These are phyloP conservation scores for Zootermopsis nevadensis DNA, from an alignment of 2,888 invertebrate species.

Conservation along the genomic window DNA sequence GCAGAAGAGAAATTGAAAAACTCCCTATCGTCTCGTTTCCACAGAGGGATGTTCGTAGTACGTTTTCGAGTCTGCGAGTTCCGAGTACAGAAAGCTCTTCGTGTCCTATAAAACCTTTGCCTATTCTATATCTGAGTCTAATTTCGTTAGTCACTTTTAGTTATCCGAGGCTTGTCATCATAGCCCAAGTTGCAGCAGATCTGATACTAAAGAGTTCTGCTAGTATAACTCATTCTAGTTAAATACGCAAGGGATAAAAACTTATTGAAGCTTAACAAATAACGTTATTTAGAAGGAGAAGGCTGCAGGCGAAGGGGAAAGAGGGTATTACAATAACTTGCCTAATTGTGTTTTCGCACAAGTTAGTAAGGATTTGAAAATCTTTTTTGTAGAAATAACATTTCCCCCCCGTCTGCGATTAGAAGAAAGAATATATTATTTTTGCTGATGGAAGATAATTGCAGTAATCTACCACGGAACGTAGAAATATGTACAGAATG, in stretches of 20 bases:
- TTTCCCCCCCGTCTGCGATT: conserved; percentile 12
- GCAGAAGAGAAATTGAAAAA: conserved; percentile 49
- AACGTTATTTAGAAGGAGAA: conserved; percentile 50
- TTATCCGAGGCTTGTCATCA: conserved; percentile 57
- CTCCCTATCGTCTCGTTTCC: conserved; percentile 46
- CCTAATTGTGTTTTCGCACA: conserved; percentile 46
- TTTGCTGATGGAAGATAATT: conserved; percentile 6
- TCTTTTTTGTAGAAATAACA: conserved; percentile 41
- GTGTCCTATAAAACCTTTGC: conserved; percentile 48
- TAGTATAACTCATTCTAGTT: conserved; percentile 51
- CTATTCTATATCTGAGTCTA: conserved; percentile 60
- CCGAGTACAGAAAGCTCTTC: conserved; percentile 27
- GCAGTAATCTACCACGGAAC: conserved; percentile 3
- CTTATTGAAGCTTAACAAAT: conserved; percentile 51
- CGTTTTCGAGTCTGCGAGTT: conserved; percentile 27
- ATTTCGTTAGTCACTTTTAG: conserved; percentile 75
- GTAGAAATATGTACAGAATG: conserved; percentile 21
- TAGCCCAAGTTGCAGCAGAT: conserved; percentile 38
- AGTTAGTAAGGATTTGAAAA: conserved; percentile 41
- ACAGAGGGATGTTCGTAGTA: conserved; percentile 29
- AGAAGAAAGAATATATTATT: conserved; percentile 21
- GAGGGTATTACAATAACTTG: conserved; percentile 47
- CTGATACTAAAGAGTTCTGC: conserved; percentile 36
- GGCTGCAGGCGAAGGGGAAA: not conserved
- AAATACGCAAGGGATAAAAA: conserved; percentile 52